Evolutionary conservation across 2,888 invertebrate genomes (phyloP).

Genomic region (Amphiduros pacificus): DNA sequence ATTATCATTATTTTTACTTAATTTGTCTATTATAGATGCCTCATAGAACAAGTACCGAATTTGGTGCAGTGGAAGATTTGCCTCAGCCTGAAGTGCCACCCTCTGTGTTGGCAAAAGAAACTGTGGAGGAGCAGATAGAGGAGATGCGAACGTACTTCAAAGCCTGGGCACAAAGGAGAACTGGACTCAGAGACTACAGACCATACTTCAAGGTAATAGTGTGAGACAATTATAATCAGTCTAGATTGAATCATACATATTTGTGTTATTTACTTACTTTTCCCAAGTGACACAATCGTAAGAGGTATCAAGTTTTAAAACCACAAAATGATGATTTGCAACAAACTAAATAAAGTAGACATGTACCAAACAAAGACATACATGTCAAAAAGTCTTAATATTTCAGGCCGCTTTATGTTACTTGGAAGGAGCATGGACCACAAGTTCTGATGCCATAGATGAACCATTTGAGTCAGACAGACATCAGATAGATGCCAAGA

Average conservation of each 20-base stretch:
- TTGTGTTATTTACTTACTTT: no score
- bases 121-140: conserved; percentile 26
- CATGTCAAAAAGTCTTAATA: no score
- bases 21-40: no score
- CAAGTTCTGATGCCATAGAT: conserved; percentile 27
- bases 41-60: conserved; percentile 1
- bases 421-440: conserved; percentile 41
- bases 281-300: no score
- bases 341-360: no score
- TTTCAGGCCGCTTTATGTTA: conserved; percentile 32
- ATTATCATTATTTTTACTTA: no score
- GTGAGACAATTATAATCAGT: no score
- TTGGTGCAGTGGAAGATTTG: background rate
- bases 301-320: no score
- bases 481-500: conserved; percentile 40
- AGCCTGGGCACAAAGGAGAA: conserved; percentile 40
- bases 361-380: no score
- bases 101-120: background rate
- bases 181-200: conserved; percentile 33
- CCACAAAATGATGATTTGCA: no score
- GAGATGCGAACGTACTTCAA: conserved; percentile 48
- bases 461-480: conserved; percentile 48
- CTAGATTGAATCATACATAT: no score
- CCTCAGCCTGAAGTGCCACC: conserved; percentile 5
- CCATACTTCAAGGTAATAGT: conserved; percentile 42